Base-by-base conservation (phyloP, 2,888 invertebrate species). In the Gortyna flavago region DNA sequence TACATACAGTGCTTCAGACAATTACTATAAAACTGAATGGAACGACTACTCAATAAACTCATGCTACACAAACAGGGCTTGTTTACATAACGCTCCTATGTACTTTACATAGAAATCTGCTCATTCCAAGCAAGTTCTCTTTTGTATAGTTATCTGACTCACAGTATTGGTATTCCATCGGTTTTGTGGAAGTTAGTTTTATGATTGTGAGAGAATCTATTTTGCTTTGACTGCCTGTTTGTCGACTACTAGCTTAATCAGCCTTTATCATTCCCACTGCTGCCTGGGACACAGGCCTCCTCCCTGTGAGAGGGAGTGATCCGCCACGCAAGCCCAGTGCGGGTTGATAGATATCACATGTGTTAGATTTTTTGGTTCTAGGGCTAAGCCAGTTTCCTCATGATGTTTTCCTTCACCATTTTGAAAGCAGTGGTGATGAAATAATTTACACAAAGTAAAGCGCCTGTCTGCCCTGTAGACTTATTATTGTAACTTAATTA, bases 61-160 rank as follows among this genome's bases (percentile, higher is more conserved):
- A 35, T 16, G 13, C 21, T 21, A 66, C 51, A 72, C 68, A 68
- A 54, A 62, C 64, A 59, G 21, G 13, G 67, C 51, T 74, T 74
- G 67, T 74, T 69, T 41, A 54, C 44, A 29, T 59, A 61, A 65
- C 8, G 16, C 35, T 16, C 57, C n/a, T 44, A 18, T 65, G 16
- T 68, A 35, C 11, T 57, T 35, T 61, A 51, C 68, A 57, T 51
- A 64, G 11, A 68, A 81, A 76, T 59, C 38, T 59, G 51, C 61
- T 62, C 61, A 66, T 41, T 62, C 0, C 48, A 35, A 51, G 16
- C 29, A 16, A 35, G 13, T 41, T 70, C 54, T 35, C 32, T 57
- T 25, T 66, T 29, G 69, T 38, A 21, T 57, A 57, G 29, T 57
- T 59, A 61, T 67, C 29, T n/a, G 11, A 32, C 25, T 51, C n/a